A percentile compares a stretch with the other conserved stretches of the same genome.
Evolutionary conservation across 2,113 vertebrate species (phyloP).

Genomic region (Stegastes partitus): DNA sequence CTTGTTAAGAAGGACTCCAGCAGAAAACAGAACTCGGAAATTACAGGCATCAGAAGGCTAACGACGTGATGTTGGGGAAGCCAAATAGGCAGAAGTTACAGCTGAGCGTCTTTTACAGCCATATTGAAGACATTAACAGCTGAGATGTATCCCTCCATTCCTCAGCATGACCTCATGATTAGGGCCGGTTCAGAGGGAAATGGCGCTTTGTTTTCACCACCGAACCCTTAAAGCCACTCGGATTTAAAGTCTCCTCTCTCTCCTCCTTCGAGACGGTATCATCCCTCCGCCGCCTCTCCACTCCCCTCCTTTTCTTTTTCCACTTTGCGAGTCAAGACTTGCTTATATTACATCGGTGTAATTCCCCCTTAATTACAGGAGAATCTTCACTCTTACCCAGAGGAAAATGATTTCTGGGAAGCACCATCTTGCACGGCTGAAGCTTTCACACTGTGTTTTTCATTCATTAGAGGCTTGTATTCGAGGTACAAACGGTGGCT

Average conservation of each 20-base stretch:
- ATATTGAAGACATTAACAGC: constrained; percentile 83
- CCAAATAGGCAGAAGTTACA: constrained; percentile 54
- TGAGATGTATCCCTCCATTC: constrained; percentile 75
- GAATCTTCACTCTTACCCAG: constrained; percentile 67
- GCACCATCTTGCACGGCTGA: constrained; percentile 48
- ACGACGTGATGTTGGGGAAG: constrained; percentile 66
- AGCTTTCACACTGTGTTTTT: constrained; percentile 42
- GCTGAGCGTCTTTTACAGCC: constrained; percentile 60
- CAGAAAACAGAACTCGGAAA: constrained; percentile 70
- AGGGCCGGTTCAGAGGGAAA: constrained; percentile 63
- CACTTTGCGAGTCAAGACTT: constrained; percentile 72
- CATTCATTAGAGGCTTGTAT: constrained; percentile 58
- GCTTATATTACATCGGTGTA: constrained; percentile 68
- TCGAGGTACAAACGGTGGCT: constrained; percentile 50
- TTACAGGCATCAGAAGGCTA: constrained; percentile 70
- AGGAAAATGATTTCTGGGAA: constrained; percentile 59
- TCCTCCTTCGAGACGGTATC: constrained; percentile 24
- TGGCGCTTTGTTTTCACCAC: constrained; percentile 69
- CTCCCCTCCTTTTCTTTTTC: constrained; percentile 59
- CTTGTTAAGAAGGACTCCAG: constrained; percentile 65
- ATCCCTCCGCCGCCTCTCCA: constrained; percentile 47
- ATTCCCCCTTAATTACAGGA: constrained; percentile 76
- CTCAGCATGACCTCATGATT: constrained; percentile 81
- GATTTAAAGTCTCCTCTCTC: constrained; percentile 49
- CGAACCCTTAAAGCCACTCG: constrained; percentile 62